A percentile compares a stretch with the other conserved stretches of the same genome.
Conservation (phyloP, 2,797 vertebrate species). For the Monodelphis domestica region DNA sequence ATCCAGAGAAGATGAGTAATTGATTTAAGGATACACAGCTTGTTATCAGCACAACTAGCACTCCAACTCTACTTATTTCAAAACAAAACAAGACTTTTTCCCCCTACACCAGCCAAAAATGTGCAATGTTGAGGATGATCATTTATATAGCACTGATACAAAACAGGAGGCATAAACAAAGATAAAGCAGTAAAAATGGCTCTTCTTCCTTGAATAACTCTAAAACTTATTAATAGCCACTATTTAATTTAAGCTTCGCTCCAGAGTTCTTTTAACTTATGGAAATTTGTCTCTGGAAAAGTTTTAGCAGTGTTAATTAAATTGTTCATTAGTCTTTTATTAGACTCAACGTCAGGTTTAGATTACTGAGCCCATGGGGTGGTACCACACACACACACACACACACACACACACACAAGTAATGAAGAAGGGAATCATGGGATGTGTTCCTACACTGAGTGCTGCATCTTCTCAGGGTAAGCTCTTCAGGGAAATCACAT, state of each 20-base stretch:
- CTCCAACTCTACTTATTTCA: background rate
- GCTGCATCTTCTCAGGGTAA: conserved; percentile 5
- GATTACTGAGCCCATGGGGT: conserved; percentile 13
- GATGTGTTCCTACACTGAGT: background rate
- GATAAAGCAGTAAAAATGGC: background rate
- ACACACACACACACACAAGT: background rate
- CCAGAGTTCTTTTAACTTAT: conserved; percentile 32
- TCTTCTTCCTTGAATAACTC: conserved; percentile 46
- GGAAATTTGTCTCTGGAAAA: conserved; percentile 50
- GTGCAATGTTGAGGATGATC: accelerated
- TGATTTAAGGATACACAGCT: background rate
- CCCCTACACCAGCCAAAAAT: background rate
- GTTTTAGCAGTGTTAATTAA: conserved; percentile 55
- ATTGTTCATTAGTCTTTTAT: conserved; percentile 39
- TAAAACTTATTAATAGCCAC: conserved; percentile 51
- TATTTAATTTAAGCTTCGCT: conserved; percentile 36
- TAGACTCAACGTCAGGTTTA: conserved; percentile 1
- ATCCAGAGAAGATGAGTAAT: background rate
- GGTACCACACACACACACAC: background rate
- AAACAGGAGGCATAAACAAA: conserved; percentile 5
- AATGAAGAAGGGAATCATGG: background rate
- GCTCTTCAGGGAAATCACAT: conserved; percentile 1
- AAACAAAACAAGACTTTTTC: background rate
- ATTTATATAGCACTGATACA: background rate
- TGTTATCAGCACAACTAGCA: background rate